Conservation (phyloP, 2,113 vertebrate genomes). For the Grammomys dolichurus region DNA sequence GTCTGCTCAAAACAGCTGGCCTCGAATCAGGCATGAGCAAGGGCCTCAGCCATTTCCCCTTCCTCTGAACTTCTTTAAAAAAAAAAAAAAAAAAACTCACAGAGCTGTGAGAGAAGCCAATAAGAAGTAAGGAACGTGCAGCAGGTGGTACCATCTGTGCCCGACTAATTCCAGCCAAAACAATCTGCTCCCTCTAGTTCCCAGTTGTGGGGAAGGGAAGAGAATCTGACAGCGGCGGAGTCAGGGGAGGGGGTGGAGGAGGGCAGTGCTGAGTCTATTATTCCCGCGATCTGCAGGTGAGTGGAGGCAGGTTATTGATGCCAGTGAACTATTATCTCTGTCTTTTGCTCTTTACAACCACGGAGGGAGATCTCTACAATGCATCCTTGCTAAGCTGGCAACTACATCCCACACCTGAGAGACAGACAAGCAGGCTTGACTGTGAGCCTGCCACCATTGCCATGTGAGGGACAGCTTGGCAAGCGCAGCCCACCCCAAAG, state of each 20-base stretch:
- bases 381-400: constrained; percentile 69
- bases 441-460: constrained; percentile 73
- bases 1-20: constrained; percentile 78
- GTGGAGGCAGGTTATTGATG: constrained; percentile 74
- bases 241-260: constrained; percentile 73
- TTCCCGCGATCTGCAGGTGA: constrained; percentile 56
- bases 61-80: constrained; percentile 77
- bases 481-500: constrained; percentile 45
- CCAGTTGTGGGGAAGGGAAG: constrained; percentile 81
- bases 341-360: constrained; percentile 71
- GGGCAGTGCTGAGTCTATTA: constrained; percentile 64
- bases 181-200: constrained; percentile 86
- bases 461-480: constrained; percentile 74
- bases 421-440: constrained; percentile 77
- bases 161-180: constrained; percentile 83
- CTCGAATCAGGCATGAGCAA: constrained; percentile 82
- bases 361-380: constrained; percentile 78
- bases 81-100: constrained; percentile 75
- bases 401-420: constrained; percentile 81
- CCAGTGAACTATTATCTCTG: constrained; percentile 74
- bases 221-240: constrained; percentile 73
- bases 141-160: constrained; percentile 90
- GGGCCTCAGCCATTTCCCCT: constrained; percentile 83
- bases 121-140: constrained; percentile 86
- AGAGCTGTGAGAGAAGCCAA: constrained; percentile 83